Base-by-base conservation (phyloP, 2,113 vertebrate species). In the Alexandromys fortis region DNA sequence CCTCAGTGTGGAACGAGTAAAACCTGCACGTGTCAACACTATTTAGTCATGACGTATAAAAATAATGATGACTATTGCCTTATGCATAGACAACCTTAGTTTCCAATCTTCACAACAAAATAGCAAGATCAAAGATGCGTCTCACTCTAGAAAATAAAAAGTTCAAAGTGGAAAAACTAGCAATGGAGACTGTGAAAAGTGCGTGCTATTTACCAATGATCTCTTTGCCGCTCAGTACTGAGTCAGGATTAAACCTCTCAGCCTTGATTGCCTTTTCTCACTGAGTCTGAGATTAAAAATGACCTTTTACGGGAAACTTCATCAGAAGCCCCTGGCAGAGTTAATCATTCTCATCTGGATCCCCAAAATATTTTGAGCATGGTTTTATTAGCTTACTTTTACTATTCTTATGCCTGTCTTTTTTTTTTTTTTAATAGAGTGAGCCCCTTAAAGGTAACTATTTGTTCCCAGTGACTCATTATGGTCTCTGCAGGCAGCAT, bases 301-400 rank as follows among this genome's bases (percentile, higher is more conserved):
- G 49, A 95, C 76, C 22, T 91, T 92, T 93, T 95, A 77, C 22
- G 78, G 26, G 22, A 90, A 92, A 55, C 93, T 90, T 94, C 77
- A 86, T 93, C 96, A 94, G 92, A 94, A 94, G 42, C 76, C 83
- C 81, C 78, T 94, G 90, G 63, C 83, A 96, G 92, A 93, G 76
- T 97, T 97, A 97, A 90, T 97, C 91, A 95, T n/a, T 94, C 89
- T 96, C 89, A 93, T 92, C n/a, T 92, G 79, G 58, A 75, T 58
- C 58, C 65, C 86, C 30, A 35, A 95, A 94, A 95, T 87, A 95
- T 94, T 95, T 90, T 19, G 87, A 58, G 55, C 70, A 90, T 17
- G 47, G 49, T 95, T 90, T 96, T 96, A 92, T 92, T 96, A 90
- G 89, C 78, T 77, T 94, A 76, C 85, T 92, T 97, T 96, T 94